phyloP scores from a whole-genome alignment of 1,140 invertebrate genomes.

The Bombus polaris region DNA sequence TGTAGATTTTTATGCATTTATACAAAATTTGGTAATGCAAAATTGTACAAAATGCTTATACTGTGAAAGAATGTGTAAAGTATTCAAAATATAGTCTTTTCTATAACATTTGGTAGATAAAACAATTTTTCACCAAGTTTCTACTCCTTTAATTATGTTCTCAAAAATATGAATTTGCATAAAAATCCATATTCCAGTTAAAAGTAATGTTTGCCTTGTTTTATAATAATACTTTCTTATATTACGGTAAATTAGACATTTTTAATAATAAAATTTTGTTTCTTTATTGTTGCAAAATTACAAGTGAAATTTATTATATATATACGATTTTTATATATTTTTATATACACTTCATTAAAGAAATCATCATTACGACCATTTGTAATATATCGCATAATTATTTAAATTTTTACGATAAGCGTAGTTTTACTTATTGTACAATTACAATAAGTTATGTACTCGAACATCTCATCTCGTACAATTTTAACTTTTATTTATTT shows the following conservation, averaged over 20 bases:
- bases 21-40: too few species aligned
- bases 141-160: too few species aligned
- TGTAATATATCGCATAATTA: conserved; percentile 25
- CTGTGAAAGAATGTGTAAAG: too few species aligned
- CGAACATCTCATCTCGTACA: conserved; percentile 3
- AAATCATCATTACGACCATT: not conserved
- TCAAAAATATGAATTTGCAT: too few species aligned
- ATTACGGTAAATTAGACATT: conserved; percentile 13
- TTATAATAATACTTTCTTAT: not conserved
- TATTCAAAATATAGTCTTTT: too few species aligned
- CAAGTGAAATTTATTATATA: conserved; percentile 12
- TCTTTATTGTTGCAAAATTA: conserved; percentile 7
- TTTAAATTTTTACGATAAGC: conserved; percentile 18
- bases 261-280: conserved; percentile 16
- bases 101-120: too few species aligned
- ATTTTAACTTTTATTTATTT: conserved; percentile 45
- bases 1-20: too few species aligned
- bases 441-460: conserved; percentile 24
- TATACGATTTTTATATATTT: not conserved
- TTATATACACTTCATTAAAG: conserved; percentile 16
- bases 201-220: conserved; percentile 13
- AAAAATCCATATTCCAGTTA: not conserved
- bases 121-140: too few species aligned
- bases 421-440: not conserved
- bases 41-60: too few species aligned